A percentile compares a stretch with the other conserved stretches of the same genome.
Conservation (phyloP, 2,113 vertebrate species). For the Syrrhaptes paradoxus region DNA sequence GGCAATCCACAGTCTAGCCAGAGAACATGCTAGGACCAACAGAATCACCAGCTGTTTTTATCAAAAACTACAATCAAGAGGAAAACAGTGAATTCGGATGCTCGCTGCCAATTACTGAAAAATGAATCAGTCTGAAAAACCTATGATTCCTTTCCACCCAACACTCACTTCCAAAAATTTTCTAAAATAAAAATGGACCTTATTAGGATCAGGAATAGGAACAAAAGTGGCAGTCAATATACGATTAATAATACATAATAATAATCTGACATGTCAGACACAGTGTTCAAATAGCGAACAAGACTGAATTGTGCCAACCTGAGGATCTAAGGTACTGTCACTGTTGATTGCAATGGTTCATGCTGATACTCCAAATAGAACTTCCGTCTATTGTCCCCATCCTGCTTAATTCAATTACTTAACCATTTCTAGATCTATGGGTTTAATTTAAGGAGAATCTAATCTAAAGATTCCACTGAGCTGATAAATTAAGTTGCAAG, state of each 20-base stretch:
- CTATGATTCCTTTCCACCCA: background rate
- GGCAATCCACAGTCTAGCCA: background rate
- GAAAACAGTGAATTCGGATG: background rate
- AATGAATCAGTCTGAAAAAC: background rate
- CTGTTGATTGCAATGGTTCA: fast-evolving
- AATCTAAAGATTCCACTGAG: background rate
- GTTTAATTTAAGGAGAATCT: slow-evolving; percentile 8
- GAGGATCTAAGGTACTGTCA: background rate
- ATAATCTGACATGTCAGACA: background rate
- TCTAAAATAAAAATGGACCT: background rate
- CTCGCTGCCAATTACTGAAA: background rate
- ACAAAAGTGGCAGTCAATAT: background rate
- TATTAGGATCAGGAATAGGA: background rate
- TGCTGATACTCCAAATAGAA: background rate
- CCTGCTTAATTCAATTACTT: background rate
- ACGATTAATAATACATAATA: background rate
- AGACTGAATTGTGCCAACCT: background rate
- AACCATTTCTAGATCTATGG: background rate
- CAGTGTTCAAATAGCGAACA: background rate
- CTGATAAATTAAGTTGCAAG: background rate
- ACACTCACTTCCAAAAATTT: background rate
- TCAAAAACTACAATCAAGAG: background rate
- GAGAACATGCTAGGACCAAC: background rate
- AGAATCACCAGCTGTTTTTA: background rate
- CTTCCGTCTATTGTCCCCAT: background rate